Base-by-base conservation (phyloP, 2,888 invertebrate species). In the Dendrolimus pini region DNA sequence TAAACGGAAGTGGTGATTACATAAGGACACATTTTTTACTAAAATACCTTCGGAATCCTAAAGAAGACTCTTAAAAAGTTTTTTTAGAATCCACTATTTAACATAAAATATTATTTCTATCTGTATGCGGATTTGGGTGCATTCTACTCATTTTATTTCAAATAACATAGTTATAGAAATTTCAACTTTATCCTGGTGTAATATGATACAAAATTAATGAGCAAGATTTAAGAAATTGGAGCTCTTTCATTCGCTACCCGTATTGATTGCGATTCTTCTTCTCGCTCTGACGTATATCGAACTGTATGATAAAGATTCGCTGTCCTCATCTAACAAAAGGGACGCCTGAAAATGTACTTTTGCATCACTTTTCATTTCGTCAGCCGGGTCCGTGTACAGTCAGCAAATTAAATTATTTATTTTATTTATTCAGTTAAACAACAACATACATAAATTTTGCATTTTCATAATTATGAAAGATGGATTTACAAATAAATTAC, bases 321-420 rank as follows among this genome's bases (percentile, higher is more conserved):
- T 55, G 7, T 66, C 66, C 57, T 61, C 41, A 41, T 64, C 59
- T n/a, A n/a, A 56, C 63, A 55, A 60, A 62, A 62, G 63, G 59
- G 65, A 65, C 56, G 61, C 59, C 59, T 62, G 61, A 62, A 65
- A 56, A 67, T 63, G 63, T 66, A 67, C 62, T 65, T 67, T 64
- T 61, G 61, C 61, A 63, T 67, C 67, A 68, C 65, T 67, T 67
- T 67, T 68, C 67, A 67, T 67, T 69, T 67, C 62, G 60, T 59
- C 60, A 56, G 55, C 62, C 62, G 58, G 61, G 59, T 63, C 62
- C 54, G 30, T 6, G 61, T 60, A 65, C 14, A 14, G 62, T 61
- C 60, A 59, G 52, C 7, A 56, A 53, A 41, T 8, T 41, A 41
- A 14, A 14, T 52, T 30, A 9, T n/a, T 14, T 42, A 14, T 9